Base-by-base conservation (phyloP, 2,888 invertebrate species). In the Aphodius granarius region DNA sequence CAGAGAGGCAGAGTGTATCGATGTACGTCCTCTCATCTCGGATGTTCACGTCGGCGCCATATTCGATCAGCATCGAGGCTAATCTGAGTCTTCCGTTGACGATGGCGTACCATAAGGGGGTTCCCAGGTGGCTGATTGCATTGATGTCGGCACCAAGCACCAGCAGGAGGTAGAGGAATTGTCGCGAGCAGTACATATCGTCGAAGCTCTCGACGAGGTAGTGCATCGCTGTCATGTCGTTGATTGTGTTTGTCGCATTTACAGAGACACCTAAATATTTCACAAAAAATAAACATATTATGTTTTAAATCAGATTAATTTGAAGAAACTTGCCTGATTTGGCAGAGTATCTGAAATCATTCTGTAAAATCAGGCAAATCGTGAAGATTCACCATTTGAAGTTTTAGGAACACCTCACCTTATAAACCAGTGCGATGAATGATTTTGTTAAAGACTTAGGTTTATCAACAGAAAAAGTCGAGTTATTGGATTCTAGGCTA, bases 1-100 rank as follows among this genome's bases (percentile, higher is more conserved):
- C 88, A 9, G 90, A 90, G 79, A 91, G 87, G 17, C 89, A 88
- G 70, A 91, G 83, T 81, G 90, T 90, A 80, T 91, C 91, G 74
- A 91, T 87, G 78, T 89, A 90, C 0, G 89, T 88, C 73, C 89
- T 88, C 75, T 91, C 87, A 81, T 91, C 90, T 78, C 89, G 89
- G 2, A 89, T 85, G 83, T 92, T 92, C 0, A 92, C 91, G 81
- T 92, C 90, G 9, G 91, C 91, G 43, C 93, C 93, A 78, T 91
- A 89, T 73, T 89, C 89, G 72, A 92, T 89, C 9, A 92, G 86
- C 13, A 90, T 84, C 66, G 88, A 86, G 2, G 91, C 91, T 13
- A 90, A 91, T 73, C 87, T 82, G 66, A 85, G 83, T 75, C 88
- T 88, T 73, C 87, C 86, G 43, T 86, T 80, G 43, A 88, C 83